Evolutionary conservation across 2,113 vertebrate species (phyloP).

Genomic region (Serinus canaria): DNA sequence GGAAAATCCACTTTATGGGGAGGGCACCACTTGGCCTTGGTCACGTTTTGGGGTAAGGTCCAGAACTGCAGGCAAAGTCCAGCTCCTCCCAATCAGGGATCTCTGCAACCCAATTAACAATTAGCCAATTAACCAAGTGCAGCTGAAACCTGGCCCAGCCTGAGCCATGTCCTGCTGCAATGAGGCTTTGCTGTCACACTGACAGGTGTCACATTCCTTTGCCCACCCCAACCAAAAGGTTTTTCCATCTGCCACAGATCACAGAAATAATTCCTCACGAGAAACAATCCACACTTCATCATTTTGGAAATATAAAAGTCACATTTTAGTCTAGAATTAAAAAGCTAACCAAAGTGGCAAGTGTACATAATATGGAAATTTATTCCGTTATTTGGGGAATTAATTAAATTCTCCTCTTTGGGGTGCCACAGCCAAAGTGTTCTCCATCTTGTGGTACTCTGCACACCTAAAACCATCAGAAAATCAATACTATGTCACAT

Average conservation of each 20-base stretch:
- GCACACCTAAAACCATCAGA: neutral
- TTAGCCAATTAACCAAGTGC: neutral
- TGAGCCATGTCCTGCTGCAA: fast-evolving
- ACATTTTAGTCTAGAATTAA: neutral
- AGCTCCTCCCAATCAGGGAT: neutral
- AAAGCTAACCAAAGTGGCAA: neutral
- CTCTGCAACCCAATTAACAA: neutral
- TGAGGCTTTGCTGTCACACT: neutral
- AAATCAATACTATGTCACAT: neutral
- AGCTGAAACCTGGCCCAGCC: neutral
- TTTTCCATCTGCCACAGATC: neutral
- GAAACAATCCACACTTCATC: neutral
- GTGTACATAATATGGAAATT: neutral
- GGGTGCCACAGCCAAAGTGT: neutral
- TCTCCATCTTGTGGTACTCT: neutral
- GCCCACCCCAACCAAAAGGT: too few species aligned
- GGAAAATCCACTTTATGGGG: neutral
- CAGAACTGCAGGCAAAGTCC: neutral
- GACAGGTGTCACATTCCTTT: neutral
- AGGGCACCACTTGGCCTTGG: neutral
- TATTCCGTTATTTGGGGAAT: neutral
- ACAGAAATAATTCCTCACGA: neutral
- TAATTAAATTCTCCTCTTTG: neutral
- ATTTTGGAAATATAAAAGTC: neutral
- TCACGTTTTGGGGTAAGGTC: neutral